Percentiles rank a stretch among this genome's conserved stretches.
Evolutionary conservation across 2,113 vertebrate species (phyloP).

Genomic region (Rattus norvegicus): DNA sequence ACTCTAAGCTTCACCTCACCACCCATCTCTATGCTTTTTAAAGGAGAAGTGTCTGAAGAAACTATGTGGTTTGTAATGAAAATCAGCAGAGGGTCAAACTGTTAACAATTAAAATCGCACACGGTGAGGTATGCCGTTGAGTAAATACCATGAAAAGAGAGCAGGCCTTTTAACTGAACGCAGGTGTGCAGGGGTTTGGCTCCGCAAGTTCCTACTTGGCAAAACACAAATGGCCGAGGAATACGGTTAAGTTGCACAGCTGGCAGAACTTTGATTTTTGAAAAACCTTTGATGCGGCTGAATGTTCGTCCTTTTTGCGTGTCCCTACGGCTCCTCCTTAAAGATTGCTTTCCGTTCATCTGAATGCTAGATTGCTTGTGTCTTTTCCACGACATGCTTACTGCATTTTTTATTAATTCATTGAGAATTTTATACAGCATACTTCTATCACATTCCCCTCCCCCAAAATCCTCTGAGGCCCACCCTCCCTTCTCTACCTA

Average conservation of each 20-base stretch:
- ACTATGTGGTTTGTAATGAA: not conserved
- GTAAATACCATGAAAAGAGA: not conserved
- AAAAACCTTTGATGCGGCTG: not conserved
- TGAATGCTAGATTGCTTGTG: not conserved
- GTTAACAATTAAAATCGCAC: conserved; percentile 17
- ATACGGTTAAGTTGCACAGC: not conserved
- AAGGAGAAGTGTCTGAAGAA: conserved; percentile 27
- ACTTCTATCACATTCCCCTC: not conserved
- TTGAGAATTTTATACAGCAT: not conserved
- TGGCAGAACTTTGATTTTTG: not conserved
- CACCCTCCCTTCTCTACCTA: not conserved
- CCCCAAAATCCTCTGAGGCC: not conserved
- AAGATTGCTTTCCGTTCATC: conserved; percentile 13
- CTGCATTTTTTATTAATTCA: not conserved
- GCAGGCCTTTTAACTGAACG: conserved; percentile 38
- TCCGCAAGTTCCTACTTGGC: not conserved
- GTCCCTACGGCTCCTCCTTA: not conserved
- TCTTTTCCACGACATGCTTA: not conserved
- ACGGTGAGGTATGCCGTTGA: not conserved
- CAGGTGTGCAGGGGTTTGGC: not conserved
- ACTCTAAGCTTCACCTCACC: not conserved
- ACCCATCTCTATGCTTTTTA: not conserved
- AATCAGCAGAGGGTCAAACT: not conserved
- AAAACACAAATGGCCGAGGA: not conserved
- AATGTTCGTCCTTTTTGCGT: not conserved